These are phyloP conservation scores for Habrosyne pyritoides DNA, from an alignment of 2,888 invertebrate species.

Conservation along the genomic window DNA sequence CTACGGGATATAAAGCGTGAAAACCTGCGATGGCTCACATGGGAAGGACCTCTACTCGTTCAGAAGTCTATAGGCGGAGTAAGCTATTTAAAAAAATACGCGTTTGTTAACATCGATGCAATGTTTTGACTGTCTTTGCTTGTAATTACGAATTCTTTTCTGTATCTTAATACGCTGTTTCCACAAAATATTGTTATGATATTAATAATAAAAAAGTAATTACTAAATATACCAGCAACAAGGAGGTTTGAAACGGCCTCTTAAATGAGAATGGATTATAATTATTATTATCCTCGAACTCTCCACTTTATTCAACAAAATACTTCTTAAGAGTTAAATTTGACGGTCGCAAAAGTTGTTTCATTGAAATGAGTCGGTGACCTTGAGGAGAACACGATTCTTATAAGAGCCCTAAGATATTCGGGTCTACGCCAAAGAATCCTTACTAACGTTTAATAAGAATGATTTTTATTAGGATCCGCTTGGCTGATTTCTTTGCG, in stretches of 20 bases:
- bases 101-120: conserved; percentile 11
- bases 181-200: too few species aligned
- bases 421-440: conserved; percentile 21
- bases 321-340: not conserved
- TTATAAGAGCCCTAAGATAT: conserved; percentile 12
- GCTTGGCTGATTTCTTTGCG: conserved; percentile 49
- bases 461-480: conserved; percentile 44
- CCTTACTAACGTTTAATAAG: conserved; percentile 31
- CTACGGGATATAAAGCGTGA: conserved; percentile 57
- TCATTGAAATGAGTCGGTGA: not conserved
- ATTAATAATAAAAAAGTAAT: too few species aligned
- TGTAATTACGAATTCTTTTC: too few species aligned
- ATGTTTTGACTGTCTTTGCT: conserved; percentile 1
- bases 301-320: not conserved
- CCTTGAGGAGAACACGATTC: not conserved
- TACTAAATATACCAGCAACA: too few species aligned
- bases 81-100: conserved; percentile 25
- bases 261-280: too few species aligned
- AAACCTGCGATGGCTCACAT: conserved; percentile 58
- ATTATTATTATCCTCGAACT: too few species aligned
- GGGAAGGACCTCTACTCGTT: conserved; percentile 46
- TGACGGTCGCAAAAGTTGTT: not conserved
- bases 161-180: too few species aligned
- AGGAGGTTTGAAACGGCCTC: too few species aligned
- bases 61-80: conserved; percentile 12